phyloP scores from a whole-genome alignment of 64 coral and sea anemone species.

The Dendrophyllia cribrosa region DNA sequence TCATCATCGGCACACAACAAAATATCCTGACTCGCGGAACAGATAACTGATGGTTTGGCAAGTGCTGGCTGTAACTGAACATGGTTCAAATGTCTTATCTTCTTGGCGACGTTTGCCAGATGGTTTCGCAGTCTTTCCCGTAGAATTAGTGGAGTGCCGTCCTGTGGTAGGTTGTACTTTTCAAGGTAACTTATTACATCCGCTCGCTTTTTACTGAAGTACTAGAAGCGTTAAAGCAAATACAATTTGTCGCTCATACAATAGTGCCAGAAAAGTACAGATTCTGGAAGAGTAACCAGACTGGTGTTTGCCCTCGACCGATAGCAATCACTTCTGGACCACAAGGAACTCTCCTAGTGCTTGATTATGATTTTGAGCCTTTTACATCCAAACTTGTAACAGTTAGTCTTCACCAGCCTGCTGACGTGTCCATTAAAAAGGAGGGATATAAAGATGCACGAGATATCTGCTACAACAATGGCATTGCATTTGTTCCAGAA shows the following conservation, averaged over 20 bases:
- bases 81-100: slow-evolving; percentile 41
- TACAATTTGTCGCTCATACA: slow-evolving; percentile 55
- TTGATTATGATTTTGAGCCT: slow-evolving; percentile 51
- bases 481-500: slow-evolving; percentile 44
- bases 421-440: slow-evolving; percentile 27
- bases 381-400: slow-evolving; percentile 9
- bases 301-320: slow-evolving; percentile 32
- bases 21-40: slow-evolving; percentile 27
- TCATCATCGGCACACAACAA: slow-evolving; percentile 51
- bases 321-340: slow-evolving; percentile 14
- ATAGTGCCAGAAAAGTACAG: slow-evolving; percentile 66
- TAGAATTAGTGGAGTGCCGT: slow-evolving; percentile 45
- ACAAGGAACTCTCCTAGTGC: slow-evolving; percentile 23
- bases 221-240: slow-evolving; percentile 48
- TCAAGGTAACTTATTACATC: slow-evolving; percentile 42
- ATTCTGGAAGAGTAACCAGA: slow-evolving; percentile 51
- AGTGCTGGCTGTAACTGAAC: slow-evolving; percentile 43
- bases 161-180: not conserved
- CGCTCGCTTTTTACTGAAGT: slow-evolving; percentile 26
- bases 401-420: slow-evolving; percentile 49
- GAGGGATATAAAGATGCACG: slow-evolving; percentile 44
- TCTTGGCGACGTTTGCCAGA: slow-evolving; percentile 38
- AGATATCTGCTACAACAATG: slow-evolving; percentile 48
- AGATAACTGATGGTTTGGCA: slow-evolving; percentile 47
- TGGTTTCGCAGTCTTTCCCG: slow-evolving; percentile 22